phyloP scores from a whole-genome alignment of 2,113 vertebrate genomes.

The Engystomops pustulosus region DNA sequence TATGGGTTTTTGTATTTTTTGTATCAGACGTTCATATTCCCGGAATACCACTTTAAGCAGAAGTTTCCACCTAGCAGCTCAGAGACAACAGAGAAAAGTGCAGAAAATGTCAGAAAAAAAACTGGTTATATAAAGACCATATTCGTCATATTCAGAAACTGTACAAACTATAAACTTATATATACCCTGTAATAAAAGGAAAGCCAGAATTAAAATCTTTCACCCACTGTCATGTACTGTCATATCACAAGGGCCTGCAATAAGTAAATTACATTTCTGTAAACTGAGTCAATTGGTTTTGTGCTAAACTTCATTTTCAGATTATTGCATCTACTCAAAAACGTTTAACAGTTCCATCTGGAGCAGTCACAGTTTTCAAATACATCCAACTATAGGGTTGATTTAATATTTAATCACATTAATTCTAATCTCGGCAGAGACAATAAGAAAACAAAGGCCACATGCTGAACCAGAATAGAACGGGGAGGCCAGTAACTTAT shows the following conservation, averaged over 20 bases:
- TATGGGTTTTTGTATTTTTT: too few relatives aligned
- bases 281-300: background rate
- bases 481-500: conserved; percentile 62
- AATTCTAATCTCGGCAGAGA: conserved; percentile 63
- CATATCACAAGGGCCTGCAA: background rate
- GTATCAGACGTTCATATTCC: too few relatives aligned
- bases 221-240: background rate
- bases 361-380: conserved; percentile 57
- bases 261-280: background rate
- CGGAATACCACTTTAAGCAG: too few relatives aligned
- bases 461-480: conserved; percentile 61
- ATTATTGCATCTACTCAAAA: conserved; percentile 53
- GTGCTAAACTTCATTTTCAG: conserved; percentile 50
- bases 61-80: too few relatives aligned
- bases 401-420: conserved; percentile 64
- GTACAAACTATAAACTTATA: too few relatives aligned
- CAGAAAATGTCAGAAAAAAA: too few relatives aligned
- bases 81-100: too few relatives aligned
- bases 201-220: too few relatives aligned
- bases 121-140: too few relatives aligned
- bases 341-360: conserved; percentile 62
- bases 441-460: conserved; percentile 62
- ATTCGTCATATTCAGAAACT: too few relatives aligned
- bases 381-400: conserved; percentile 61
- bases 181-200: too few relatives aligned